These are phyloP conservation scores for Macaca fascicularis DNA, from an alignment of 2,113 vertebrate genomes.

Conservation along the genomic window T2T-MFA8v1.1 NC_088395.1:103351501-103352000, in stretches of 20 bases:
- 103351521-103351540: neutral
- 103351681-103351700: slow-evolving; percentile 39
- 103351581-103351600: neutral
- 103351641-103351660: slow-evolving; percentile 57
- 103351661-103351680: neutral
- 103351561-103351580: neutral
- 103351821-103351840: slow-evolving; percentile 71
- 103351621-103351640: neutral
- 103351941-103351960: neutral
- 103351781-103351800: slow-evolving; percentile 8
- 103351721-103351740: slow-evolving; percentile 74
- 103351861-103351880: slow-evolving; percentile 78
- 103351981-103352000: slow-evolving; percentile 46
- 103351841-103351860: slow-evolving; percentile 65
- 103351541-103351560: neutral
- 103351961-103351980: slow-evolving; percentile 55
- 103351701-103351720: neutral
- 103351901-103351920: slow-evolving; percentile 76
- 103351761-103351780: slow-evolving; percentile 29
- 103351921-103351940: slow-evolving; percentile 38
- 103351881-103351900: slow-evolving; percentile 76
- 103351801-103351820: slow-evolving; percentile 53
- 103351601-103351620: neutral
- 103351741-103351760: slow-evolving; percentile 73
- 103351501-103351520: neutral